Percentiles rank a stretch among this genome's conserved stretches.
These are phyloP conservation scores for Montipora capitata DNA, from an alignment of 92 coral and sea anemone genomes.

Conservation along the genomic window DNA sequence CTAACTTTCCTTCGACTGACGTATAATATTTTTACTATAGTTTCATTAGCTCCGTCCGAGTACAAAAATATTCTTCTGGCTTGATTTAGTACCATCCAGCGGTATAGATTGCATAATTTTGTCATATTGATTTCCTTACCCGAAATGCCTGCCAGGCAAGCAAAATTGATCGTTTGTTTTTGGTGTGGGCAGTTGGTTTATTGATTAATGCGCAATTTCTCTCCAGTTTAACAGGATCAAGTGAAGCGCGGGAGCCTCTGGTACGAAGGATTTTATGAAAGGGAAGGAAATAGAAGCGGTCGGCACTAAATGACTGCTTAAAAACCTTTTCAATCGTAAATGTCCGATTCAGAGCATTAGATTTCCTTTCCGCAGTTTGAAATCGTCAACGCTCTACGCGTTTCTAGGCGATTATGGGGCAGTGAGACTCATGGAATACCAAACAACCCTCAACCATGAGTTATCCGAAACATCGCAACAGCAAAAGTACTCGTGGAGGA, in stretches of 20 bases:
- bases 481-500: constrained; percentile 81
- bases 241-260: constrained; percentile 85
- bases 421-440: constrained; percentile 82
- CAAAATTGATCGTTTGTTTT: too few species aligned
- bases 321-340: constrained; percentile 81
- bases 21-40: too few species aligned
- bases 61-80: too few species aligned
- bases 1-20: too few species aligned
- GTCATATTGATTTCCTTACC: neutral
- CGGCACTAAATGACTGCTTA: constrained; percentile 69
- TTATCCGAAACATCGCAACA: constrained; percentile 76
- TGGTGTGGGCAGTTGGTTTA: neutral
- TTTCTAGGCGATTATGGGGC: constrained; percentile 51
- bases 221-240: constrained; percentile 36
- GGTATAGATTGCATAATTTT: too few species aligned
- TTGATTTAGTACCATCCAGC: too few species aligned
- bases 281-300: constrained; percentile 85
- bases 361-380: constrained; percentile 55
- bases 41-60: too few species aligned
- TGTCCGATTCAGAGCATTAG: constrained; percentile 74
- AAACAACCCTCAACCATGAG: constrained; percentile 88
- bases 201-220: constrained; percentile 51
- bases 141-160: too few species aligned
- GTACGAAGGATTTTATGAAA: constrained; percentile 86
- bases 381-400: constrained; percentile 72